Evolutionary conservation across 2,888 invertebrate genomes (phyloP).

Genomic region (Anagyrus pseudococci): DNA sequence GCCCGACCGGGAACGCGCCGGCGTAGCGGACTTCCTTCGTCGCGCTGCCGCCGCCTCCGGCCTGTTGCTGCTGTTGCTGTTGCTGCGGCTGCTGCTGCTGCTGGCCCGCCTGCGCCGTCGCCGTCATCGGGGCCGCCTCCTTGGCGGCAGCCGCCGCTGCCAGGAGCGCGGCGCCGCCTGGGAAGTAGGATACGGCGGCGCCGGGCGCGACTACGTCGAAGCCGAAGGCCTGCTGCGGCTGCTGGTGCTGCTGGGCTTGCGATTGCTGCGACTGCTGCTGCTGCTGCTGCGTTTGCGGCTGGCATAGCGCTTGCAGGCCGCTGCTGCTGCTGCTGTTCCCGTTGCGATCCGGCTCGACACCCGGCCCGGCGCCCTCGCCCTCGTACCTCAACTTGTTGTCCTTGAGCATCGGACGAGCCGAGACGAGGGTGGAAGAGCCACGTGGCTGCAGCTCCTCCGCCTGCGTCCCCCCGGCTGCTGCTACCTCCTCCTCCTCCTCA

Average conservation of each 20-base stretch:
- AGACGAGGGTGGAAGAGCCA: constrained; percentile 37
- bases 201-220: constrained; percentile 37
- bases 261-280: background rate
- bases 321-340: constrained; percentile 54
- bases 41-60: constrained; percentile 55
- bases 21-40: constrained; percentile 68
- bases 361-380: constrained; percentile 54
- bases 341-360: constrained; percentile 54
- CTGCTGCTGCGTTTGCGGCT: constrained; percentile 2
- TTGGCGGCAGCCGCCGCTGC: constrained; percentile 46
- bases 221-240: constrained; percentile 37
- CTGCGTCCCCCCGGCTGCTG: constrained; percentile 43
- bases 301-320: constrained; percentile 36
- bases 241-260: constrained; percentile 39
- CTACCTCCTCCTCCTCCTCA: constrained; percentile 45
- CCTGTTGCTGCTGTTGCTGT: constrained; percentile 58
- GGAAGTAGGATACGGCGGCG: constrained; percentile 42
- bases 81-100: constrained; percentile 54
- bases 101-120: constrained; percentile 47
- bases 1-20: background rate
- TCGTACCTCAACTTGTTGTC: constrained; percentile 52
- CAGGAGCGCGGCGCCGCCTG: constrained; percentile 47
- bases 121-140: constrained; percentile 46
- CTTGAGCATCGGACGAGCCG: constrained; percentile 55
- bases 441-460: no score